These are phyloP conservation scores for Aquatica leii DNA, from an alignment of 2,888 invertebrate genomes.

Conservation along the genomic window DNA sequence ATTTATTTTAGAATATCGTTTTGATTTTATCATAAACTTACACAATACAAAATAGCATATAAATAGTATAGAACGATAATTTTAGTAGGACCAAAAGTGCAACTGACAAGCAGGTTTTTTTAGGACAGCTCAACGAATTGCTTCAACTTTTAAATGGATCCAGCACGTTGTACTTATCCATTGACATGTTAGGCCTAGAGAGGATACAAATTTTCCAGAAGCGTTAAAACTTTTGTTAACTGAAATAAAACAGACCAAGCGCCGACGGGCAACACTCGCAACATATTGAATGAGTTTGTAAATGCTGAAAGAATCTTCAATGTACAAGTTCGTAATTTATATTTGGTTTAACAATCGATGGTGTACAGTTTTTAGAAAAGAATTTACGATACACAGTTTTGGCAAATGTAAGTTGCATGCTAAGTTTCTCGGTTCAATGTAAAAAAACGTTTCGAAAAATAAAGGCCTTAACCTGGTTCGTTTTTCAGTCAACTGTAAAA, in stretches of 20 bases:
- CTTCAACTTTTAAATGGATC: background rate
- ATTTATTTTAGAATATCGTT: too few species aligned
- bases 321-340: background rate
- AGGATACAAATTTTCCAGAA: constrained; percentile 26
- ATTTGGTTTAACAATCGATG: background rate
- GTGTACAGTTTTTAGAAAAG: background rate
- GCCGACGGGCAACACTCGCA: constrained; percentile 16
- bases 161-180: constrained; percentile 34
- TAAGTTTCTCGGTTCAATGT: too few species aligned
- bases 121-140: too few species aligned
- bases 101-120: too few species aligned
- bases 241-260: constrained; percentile 26
- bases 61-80: too few species aligned
- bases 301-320: constrained; percentile 6
- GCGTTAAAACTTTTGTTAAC: constrained; percentile 28
- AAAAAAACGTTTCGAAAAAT: too few species aligned
- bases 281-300: constrained; percentile 24
- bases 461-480: too few species aligned
- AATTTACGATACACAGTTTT: background rate
- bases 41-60: too few species aligned
- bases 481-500: too few species aligned
- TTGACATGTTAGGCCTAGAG: constrained; percentile 26
- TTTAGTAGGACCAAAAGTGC: too few species aligned
- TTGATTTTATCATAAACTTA: too few species aligned
- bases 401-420: too few species aligned